Base-by-base conservation (phyloP, 2,888 invertebrate genomes). In the Arge pagana region DNA sequence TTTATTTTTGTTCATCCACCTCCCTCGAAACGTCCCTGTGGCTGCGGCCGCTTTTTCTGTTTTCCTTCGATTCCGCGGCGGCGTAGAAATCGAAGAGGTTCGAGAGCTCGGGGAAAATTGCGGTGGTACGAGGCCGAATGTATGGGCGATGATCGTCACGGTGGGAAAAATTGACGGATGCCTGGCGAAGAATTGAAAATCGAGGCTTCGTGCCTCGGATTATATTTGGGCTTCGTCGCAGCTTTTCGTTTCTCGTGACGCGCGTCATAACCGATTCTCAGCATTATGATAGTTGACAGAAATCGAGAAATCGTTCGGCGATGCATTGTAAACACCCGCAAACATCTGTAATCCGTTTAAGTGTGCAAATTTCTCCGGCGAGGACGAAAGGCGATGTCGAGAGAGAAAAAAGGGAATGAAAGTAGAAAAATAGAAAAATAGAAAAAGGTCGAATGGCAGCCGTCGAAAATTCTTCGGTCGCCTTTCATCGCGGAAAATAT, bases 341-440 rank as follows among this genome's bases (percentile, higher is more conserved):
- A 74, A 76, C 74, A 75, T 74, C 74, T 75, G 75, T 75, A 75
- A 75, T 75, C 75, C 74, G 74, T 75, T 75, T 75, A 75, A 63
- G 68, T 72, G 74, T 73, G 75, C 75, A 73, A 75, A 75, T 75
- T 75, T 72, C 56, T 67, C 63, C n/a, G n/a, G n/a, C n/a, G n/a
- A n/a, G n/a, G n/a, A n/a, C n/a, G n/a, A n/a, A n/a, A n/a, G n/a
- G n/a, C n/a, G n/a, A n/a, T n/a, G n/a, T n/a, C n/a, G n/a, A n/a
- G n/a, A n/a, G n/a, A n/a, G n/a, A n/a, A n/a, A n/a, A n/a, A n/a
- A n/a, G n/a, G n/a, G n/a, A n/a, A n/a, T n/a, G n/a, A n/a, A n/a
- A n/a, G n/a, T n/a, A n/a, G n/a, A n/a, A n/a, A n/a, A n/a, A n/a
- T 33, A 33, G 11, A 45, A 33, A 33, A 23, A 45, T 7, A 31